Evolutionary conservation across 2,888 invertebrate species (phyloP), one percentile per base, ranked within the genome.

Genomic region (Aproaerema taeniolella): DNA sequence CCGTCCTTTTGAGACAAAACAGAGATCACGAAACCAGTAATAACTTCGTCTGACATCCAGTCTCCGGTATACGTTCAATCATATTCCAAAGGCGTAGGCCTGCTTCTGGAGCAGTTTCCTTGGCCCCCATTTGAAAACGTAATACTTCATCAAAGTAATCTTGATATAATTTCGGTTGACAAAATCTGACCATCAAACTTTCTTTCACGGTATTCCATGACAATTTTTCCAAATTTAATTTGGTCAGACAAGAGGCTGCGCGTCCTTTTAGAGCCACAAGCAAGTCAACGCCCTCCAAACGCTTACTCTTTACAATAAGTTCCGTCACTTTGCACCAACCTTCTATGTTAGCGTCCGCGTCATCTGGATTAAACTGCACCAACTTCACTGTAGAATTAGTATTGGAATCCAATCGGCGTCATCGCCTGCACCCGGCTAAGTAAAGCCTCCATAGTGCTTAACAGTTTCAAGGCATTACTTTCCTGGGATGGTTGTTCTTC

Each of bases 271-370:
- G 30, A 8, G 38, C 35, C 11, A 44, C 14, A 2, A 44, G 34
- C 10, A 44, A 31, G 10, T 31, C 16, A 9, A 31, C 16, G 2
- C 56, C 61, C 2, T 51, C 46, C 7, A 51, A 31, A 2, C 24
- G 9, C 16, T 41, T 47, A 20, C 10, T 41, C 2, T 34, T 28
- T 2, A 52, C 42, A 10, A 49, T 48, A 3, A 37, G 2, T 25
- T 52, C 48, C 1, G 52, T 47, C 14, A 53, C n/a, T 2, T 41
- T 46, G 16, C 55, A 52, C 52, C 52, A 52, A 39, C 52, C 52
- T 36, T 50, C 47, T 24, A 53, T 46, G 37, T 55, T 50, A 9
- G 43, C 42, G n/a, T 53, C 49, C 4, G 38, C 3, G n/a, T 46
- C 45, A 11, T 52, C 53, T 1, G 53, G 53, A 29, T 55, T 13